Evolutionary conservation across 1,140 invertebrate genomes (phyloP), one percentile per base, ranked within the genome.

Genomic region (Drosophila sucinea): DNA sequence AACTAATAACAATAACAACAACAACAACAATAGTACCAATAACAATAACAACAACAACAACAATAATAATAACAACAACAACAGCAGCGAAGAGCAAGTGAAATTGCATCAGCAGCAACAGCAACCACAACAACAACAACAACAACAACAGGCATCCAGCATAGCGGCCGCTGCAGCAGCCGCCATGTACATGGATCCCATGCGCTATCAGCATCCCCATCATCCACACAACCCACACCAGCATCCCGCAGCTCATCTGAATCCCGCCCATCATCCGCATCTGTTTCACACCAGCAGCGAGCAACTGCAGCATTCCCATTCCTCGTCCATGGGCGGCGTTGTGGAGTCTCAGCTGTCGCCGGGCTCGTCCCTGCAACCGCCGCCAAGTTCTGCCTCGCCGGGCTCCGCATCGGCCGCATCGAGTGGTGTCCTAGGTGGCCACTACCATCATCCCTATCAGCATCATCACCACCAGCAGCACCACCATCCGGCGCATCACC

Each of bases 141-240:
- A 90, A 61, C 84, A 90, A 68, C 90, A 89, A 69, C 84, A 90
- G 76, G 84, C 83, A 54, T 90, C 90, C 67, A 90, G 83, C 66
- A 92, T 91, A 54, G 91, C 91, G 66, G 91, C 91, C 70, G 90
- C 91, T 85, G 83, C 91, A 82, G 91, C 91, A 73, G 90, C 90
- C 57, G 91, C 91, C 29, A 92, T 92, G 90, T 92, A 92, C 79
- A 92, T 92, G 71, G 91, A 92, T 90, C 91, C 91, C 35, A 90
- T 91, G 84, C 90, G 91, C 61, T 92, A 92, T 60, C 90, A 92
- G 38, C 91, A 92, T 56, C 87, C 91, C 30, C 91, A 92, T 29
- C 84, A 90, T 55, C 76, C 87, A 47, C 91, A 92, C 60, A 91
- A 92, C 79, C 81, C 89, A 25, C 85, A 91, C 63, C 91, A 92